Evolutionary conservation across 2,113 vertebrate genomes (phyloP).

Genomic region (Bujurquina vittata): DNA sequence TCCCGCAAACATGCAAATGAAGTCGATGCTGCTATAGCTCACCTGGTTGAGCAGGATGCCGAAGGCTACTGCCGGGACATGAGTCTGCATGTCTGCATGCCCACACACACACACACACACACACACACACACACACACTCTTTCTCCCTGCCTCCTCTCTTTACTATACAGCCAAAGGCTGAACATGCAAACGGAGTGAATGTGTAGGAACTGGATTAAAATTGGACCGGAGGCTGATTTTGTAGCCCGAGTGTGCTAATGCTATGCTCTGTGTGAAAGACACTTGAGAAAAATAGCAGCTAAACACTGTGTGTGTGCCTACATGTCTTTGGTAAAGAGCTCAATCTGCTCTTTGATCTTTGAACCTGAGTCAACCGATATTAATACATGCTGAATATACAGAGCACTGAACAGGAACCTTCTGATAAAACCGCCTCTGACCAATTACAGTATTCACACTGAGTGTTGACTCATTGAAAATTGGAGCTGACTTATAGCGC

Average conservation of each 20-base stretch:
- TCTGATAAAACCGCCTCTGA: background rate
- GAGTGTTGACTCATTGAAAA: slow-evolving; percentile 20
- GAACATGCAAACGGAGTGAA: background rate
- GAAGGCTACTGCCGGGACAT: background rate
- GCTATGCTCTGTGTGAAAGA: background rate
- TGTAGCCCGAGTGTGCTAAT: background rate
- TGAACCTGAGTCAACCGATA: background rate
- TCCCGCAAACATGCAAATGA: background rate
- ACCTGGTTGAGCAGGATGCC: background rate
- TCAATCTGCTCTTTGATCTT: background rate
- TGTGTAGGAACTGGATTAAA: background rate
- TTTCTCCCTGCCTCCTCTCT: background rate
- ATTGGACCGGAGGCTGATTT: background rate
- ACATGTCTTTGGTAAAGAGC: background rate
- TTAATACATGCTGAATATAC: background rate
- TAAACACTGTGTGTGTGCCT: background rate
- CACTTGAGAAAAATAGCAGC: background rate
- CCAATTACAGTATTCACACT: background rate
- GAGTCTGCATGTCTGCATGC: background rate
- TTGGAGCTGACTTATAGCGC: slow-evolving; percentile 4
- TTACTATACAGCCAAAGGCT: background rate
- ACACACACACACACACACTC: too few relatives aligned
- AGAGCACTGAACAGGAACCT: background rate
- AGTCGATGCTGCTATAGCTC: background rate
- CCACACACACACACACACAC: too few relatives aligned